Conservation (phyloP, 2,888 invertebrate genomes). For the Sarcophaga variegata region DNA sequence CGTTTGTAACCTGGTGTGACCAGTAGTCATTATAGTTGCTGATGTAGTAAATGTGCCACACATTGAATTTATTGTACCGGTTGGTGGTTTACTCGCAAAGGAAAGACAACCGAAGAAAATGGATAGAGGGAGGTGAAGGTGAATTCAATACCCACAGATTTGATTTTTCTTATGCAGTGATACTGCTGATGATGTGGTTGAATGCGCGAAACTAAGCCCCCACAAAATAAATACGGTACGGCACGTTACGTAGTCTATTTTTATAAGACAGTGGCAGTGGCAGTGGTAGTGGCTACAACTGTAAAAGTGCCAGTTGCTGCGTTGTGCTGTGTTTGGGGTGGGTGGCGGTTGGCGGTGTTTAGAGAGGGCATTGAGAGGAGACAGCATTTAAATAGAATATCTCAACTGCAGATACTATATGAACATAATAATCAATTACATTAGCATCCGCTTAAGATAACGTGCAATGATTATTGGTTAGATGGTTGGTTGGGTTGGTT, state of each 20-base stretch:
- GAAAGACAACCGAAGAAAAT: neutral
- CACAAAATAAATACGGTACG: neutral
- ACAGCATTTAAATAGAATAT: conserved; percentile 37
- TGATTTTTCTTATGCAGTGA: conserved; percentile 24
- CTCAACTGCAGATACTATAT: conserved; percentile 11
- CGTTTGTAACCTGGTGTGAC: conserved; percentile 31
- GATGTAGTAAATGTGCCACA: neutral
- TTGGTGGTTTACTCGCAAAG: neutral
- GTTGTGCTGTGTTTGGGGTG: no score
- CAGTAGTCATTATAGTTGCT: neutral
- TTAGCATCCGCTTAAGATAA: conserved; percentile 70
- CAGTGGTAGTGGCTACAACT: no score
- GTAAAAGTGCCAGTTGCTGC: no score
- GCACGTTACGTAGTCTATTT: no score
- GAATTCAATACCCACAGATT: conserved; percentile 40
- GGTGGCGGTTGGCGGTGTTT: conserved; percentile 1
- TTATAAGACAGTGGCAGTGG: no score
- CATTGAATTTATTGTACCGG: neutral
- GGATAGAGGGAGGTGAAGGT: neutral
- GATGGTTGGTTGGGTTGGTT: conserved; percentile 25
- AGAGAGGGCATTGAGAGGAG: conserved; percentile 19
- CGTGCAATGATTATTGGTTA: conserved; percentile 65
- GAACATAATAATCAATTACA: conserved; percentile 69
- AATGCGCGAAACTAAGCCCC: conserved; percentile 38
- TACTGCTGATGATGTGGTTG: conserved; percentile 61